phyloP scores from a whole-genome alignment of 2,113 vertebrate species.

The Vidua macroura region DNA sequence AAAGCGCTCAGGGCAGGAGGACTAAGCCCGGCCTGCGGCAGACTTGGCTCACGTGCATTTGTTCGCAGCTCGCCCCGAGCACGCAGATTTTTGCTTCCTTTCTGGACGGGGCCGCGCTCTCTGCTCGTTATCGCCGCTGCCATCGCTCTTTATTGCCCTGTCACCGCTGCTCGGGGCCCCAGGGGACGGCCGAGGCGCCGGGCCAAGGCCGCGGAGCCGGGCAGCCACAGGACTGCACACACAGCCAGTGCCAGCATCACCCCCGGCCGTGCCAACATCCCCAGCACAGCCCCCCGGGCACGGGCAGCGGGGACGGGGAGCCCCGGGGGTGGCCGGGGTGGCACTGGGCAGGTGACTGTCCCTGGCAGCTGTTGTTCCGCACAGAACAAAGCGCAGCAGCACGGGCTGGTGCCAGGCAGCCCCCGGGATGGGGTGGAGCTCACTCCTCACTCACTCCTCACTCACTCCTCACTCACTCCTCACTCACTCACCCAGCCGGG shows the following conservation, averaged over 20 bases:
- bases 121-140: background rate
- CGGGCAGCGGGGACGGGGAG: rapidly evolving
- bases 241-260: rapidly evolving
- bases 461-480: no score
- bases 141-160: background rate
- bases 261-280: background rate
- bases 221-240: background rate
- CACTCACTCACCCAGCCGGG: background rate
- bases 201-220: background rate
- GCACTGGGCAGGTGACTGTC: background rate
- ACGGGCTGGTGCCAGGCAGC: background rate
- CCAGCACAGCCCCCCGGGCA: rapidly evolving
- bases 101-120: background rate
- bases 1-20: background rate
- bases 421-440: background rate
- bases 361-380: background rate
- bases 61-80: background rate
- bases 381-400: background rate
- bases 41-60: background rate
- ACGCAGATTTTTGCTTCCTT: background rate
- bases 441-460: no score
- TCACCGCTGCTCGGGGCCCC: background rate
- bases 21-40: background rate
- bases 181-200: background rate
- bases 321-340: rapidly evolving